Percentiles rank a stretch among this genome's conserved stretches.
These are phyloP conservation scores for Lepidocyrtoides sp. DNA, from an alignment of 2,888 invertebrate genomes.

Conservation along the genomic window DNA sequence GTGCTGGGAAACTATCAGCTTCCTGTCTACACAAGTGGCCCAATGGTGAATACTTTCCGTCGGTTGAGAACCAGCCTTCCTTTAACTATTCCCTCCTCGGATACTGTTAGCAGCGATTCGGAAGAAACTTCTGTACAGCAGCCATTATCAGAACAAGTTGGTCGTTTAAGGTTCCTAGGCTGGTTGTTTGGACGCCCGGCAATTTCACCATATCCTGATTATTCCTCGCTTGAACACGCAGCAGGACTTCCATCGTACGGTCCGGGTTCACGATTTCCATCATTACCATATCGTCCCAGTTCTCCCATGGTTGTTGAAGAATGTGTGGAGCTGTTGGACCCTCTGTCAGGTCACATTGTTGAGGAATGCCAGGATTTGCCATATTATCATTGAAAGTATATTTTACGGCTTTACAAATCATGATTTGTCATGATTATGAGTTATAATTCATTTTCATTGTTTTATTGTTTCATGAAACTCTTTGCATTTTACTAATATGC, in stretches of 20 bases:
- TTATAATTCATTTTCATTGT: not conserved
- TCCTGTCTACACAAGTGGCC: not conserved
- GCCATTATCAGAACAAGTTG: not conserved
- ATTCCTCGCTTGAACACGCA: slow-evolving; percentile 49
- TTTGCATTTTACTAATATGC: too few relatives aligned
- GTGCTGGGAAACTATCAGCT: not conserved
- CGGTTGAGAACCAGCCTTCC: not conserved
- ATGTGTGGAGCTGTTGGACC: slow-evolving; percentile 48
- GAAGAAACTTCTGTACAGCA: not conserved
- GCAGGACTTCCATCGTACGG: slow-evolving; percentile 50
- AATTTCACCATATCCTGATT: slow-evolving; percentile 21
- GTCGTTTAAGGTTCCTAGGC: slow-evolving; percentile 16
- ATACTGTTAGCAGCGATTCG: not conserved
- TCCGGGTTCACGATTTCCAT: slow-evolving; percentile 29
- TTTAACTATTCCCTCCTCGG: not conserved
- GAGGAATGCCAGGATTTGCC: slow-evolving; percentile 56
- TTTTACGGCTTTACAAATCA: not conserved
- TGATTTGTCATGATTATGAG: not conserved
- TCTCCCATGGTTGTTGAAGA: slow-evolving; percentile 52
- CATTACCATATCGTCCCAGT: not conserved
- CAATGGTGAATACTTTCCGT: slow-evolving; percentile 1
- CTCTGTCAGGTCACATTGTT: slow-evolving; percentile 1
- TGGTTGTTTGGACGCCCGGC: slow-evolving; percentile 54
- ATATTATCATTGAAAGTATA: slow-evolving; percentile 35
- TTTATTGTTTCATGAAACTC: too few relatives aligned